Evolutionary conservation across 2,797 vertebrate species (phyloP).

Genomic region (Acanthurus leucopareius): DNA sequence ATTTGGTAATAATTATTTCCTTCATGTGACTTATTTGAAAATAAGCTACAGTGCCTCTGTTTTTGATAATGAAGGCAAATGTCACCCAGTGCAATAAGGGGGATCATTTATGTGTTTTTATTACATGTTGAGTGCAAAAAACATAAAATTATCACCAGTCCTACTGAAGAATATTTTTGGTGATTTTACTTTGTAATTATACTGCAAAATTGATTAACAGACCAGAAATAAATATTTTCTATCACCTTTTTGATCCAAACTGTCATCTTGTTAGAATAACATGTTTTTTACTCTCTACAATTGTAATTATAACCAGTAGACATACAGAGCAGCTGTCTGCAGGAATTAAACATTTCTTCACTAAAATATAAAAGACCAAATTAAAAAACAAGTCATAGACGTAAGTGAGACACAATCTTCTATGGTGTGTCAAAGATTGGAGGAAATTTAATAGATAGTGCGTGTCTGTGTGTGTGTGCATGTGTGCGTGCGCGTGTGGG

Average conservation of each 20-base stretch:
- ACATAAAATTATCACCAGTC: too few species aligned
- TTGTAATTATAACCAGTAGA: too few species aligned
- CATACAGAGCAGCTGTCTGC: not conserved
- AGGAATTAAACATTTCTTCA: not conserved
- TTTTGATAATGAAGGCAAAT: not conserved
- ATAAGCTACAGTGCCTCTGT: not conserved
- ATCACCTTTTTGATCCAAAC: not conserved
- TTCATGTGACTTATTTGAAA: too few species aligned
- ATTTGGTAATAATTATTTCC: too few species aligned
- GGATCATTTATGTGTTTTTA: too few species aligned
- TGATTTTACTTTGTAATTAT: not conserved
- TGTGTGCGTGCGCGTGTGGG: not conserved
- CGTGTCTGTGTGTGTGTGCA: not conserved
- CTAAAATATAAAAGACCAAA: not conserved
- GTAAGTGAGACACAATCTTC: not conserved
- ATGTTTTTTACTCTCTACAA: not conserved
- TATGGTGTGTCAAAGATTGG: not conserved
- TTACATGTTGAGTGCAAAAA: too few species aligned
- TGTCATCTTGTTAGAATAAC: not conserved
- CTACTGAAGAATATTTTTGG: not conserved
- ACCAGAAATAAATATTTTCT: not conserved
- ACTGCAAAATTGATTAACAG: not conserved
- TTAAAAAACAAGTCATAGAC: conserved; percentile 7
- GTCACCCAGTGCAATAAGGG: not conserved
- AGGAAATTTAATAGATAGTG: not conserved